Evolutionary conservation across 2,113 vertebrate genomes (phyloP).

Genomic region (Pygathrix nemaeus): DNA sequence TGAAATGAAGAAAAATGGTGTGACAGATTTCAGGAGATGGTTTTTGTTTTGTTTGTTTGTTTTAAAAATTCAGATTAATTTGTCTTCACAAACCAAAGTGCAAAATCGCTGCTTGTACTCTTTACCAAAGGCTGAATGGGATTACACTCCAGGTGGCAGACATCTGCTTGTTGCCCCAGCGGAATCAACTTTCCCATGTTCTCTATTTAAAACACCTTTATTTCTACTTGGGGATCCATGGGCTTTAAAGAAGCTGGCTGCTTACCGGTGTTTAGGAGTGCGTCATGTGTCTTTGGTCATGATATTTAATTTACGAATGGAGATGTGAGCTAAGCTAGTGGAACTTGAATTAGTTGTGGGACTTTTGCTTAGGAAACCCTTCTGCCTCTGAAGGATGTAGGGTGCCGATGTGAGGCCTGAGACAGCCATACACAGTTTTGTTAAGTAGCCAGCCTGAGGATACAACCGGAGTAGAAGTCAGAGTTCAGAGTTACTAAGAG

Average conservation of each 20-base stretch:
- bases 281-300: too few species aligned
- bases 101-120: not conserved
- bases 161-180: too few species aligned
- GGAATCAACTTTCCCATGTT: too few species aligned
- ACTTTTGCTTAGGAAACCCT: not conserved
- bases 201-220: not conserved
- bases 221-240: not conserved
- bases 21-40: not conserved
- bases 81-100: not conserved
- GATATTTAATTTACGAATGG: not conserved
- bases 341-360: not conserved
- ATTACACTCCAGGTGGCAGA: accelerated
- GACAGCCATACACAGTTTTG: not conserved
- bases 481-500: not conserved
- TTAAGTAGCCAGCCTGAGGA: not conserved
- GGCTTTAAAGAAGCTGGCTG: not conserved
- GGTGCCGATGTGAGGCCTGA: not conserved
- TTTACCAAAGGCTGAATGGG: not conserved
- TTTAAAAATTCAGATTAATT: not conserved
- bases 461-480: not conserved
- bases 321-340: not conserved
- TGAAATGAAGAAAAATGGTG: not conserved
- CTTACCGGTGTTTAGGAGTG: not conserved
- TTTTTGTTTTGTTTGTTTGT: too few species aligned
- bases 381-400: not conserved